Percentiles rank a stretch among this genome's conserved stretches.
These are phyloP conservation scores for Acholoe squamosa DNA, from an alignment of 2,888 invertebrate species.

Conservation along the genomic window DNA sequence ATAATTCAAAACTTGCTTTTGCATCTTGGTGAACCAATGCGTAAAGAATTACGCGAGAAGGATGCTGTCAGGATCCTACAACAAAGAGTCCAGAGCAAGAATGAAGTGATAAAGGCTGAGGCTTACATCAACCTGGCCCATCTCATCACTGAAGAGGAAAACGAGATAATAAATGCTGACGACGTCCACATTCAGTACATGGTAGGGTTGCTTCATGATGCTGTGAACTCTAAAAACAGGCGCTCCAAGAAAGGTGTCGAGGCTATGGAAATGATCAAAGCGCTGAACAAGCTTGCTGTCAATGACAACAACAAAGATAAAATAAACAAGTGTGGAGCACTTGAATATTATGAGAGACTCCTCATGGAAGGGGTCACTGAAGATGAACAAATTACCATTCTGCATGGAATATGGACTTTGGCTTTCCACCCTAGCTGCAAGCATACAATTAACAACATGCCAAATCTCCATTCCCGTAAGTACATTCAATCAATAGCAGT, in stretches of 20 bases:
- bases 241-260: constrained; percentile 76
- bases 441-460: not conserved
- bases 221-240: constrained; percentile 71
- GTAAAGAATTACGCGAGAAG: constrained; percentile 69
- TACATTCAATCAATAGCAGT: too few relatives aligned
- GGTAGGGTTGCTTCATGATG: constrained; percentile 73
- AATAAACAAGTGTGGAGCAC: constrained; percentile 72
- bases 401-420: constrained; percentile 75
- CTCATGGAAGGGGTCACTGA: constrained; percentile 69
- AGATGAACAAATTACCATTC: constrained; percentile 72
- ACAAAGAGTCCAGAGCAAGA: constrained; percentile 60
- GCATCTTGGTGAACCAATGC: constrained; percentile 72
- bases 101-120: constrained; percentile 75
- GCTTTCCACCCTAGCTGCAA: constrained; percentile 71
- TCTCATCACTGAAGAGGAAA: constrained; percentile 76
- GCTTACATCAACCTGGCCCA: constrained; percentile 76
- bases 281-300: constrained; percentile 75
- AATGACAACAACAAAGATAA: constrained; percentile 77
- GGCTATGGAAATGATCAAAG: constrained; percentile 73
- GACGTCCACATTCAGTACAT: constrained; percentile 74
- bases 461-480: not conserved
- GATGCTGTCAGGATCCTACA: constrained; percentile 71
- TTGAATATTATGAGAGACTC: constrained; percentile 71
- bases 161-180: constrained; percentile 73
- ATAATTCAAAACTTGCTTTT: constrained; percentile 74